Conservation (phyloP, 1,140 invertebrate species). For the Tetramorium alpestre region DNA sequence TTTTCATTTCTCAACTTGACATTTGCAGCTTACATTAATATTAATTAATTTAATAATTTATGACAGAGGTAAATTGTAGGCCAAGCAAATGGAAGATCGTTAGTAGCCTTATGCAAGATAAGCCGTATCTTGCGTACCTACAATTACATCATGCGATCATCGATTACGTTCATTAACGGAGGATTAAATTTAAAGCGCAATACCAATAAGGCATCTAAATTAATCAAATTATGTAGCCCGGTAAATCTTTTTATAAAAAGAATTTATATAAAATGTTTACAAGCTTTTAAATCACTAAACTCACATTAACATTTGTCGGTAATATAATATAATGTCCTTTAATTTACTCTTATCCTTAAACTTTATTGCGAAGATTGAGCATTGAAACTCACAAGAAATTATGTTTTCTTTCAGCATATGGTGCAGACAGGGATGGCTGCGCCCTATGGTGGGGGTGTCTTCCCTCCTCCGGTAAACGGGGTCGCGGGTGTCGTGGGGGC, state of each 20-base stretch:
- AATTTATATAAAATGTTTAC: not conserved
- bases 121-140: not conserved
- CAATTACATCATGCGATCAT: slow-evolving; percentile 10
- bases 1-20: not conserved
- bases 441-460: slow-evolving; percentile 93
- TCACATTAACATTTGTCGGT: not conserved
- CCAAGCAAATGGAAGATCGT: not conserved
- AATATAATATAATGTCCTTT: not conserved
- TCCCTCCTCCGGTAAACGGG: slow-evolving; percentile 91
- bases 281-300: not conserved
- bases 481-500: slow-evolving; percentile 87
- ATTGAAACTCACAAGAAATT: not conserved
- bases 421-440: slow-evolving; percentile 96
- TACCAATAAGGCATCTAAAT: not conserved
- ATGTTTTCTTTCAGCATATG: slow-evolving; percentile 92
- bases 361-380: not conserved
- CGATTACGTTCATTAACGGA: slow-evolving; percentile 18
- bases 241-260: not conserved
- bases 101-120: not conserved
- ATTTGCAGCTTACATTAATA: not conserved
- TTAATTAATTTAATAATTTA: not conserved
- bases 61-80: not conserved
- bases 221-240: not conserved
- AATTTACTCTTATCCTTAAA: not conserved
- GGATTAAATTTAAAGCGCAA: slow-evolving; percentile 23